Percentiles rank a stretch among this genome's conserved stretches.
Conservation (phyloP, 2,113 vertebrate genomes). For the Phylloscopus trochiloides region DNA sequence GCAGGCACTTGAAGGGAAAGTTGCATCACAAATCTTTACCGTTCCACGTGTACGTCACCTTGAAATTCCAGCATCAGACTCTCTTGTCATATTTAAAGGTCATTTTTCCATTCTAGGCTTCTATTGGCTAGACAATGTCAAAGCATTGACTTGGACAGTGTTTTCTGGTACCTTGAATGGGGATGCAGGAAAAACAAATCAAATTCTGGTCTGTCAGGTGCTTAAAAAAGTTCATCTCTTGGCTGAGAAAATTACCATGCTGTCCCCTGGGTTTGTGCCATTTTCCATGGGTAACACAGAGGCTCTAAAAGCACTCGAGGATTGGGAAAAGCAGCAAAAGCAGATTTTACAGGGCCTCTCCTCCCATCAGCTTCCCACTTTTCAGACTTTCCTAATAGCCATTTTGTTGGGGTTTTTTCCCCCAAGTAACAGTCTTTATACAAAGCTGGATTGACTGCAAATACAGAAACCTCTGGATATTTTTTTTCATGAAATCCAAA, state of each 20-base stretch:
- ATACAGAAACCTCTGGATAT: background rate
- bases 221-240: background rate
- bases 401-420: background rate
- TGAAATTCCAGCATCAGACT: background rate
- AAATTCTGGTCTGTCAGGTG: background rate
- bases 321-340: background rate
- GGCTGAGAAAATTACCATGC: background rate
- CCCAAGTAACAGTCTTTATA: background rate
- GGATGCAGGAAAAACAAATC: background rate
- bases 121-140: background rate
- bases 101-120: background rate
- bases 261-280: background rate
- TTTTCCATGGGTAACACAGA: background rate
- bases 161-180: background rate
- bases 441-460: background rate
- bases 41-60: accelerated
- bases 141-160: background rate
- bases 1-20: background rate
- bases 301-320: background rate
- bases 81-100: background rate
- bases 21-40: background rate
- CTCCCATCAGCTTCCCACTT: background rate
- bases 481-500: background rate
- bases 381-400: background rate
- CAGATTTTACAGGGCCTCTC: background rate